Conservation (phyloP, 2,797 vertebrate genomes). For the Gymnodraco acuticeps region DNA sequence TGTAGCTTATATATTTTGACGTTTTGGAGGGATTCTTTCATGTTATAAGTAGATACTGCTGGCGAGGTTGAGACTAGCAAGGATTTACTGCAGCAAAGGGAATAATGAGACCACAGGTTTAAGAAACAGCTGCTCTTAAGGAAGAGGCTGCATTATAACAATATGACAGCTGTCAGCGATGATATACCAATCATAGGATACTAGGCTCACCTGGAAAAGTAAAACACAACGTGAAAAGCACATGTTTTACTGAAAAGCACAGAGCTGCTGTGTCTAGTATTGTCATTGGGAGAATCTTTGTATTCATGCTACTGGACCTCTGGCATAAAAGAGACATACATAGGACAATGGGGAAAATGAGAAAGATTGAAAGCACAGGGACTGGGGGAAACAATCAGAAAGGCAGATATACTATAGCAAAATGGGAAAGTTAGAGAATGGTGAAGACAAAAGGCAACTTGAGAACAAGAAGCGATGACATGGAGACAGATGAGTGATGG, state of each 20-base stretch:
- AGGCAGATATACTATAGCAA: not conserved
- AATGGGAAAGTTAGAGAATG: conserved; percentile 5
- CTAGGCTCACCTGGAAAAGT: conserved; percentile 18
- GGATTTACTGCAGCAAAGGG: conserved; percentile 59
- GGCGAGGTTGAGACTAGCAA: not conserved
- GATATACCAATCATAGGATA: conserved; percentile 59
- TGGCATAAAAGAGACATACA: conserved; percentile 51
- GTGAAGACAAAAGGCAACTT: conserved; percentile 37
- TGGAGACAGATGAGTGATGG: conserved; percentile 55
- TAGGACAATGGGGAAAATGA: conserved; percentile 25
- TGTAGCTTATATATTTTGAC: not conserved
- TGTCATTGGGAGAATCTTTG: conserved; percentile 38
- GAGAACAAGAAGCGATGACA: conserved; percentile 36
- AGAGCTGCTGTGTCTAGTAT: conserved; percentile 16
- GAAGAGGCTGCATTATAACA: conserved; percentile 56
- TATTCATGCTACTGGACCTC: conserved; percentile 46
- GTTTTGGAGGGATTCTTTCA: not conserved
- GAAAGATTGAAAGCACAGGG: conserved; percentile 3
- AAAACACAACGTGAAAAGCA: conserved; percentile 6
- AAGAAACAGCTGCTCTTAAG: conserved; percentile 47
- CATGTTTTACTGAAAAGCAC: conserved; percentile 49
- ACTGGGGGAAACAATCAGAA: not conserved
- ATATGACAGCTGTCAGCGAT: conserved; percentile 65
- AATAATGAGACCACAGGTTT: conserved; percentile 48
- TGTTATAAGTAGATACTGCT: conserved; percentile 7